A percentile compares a stretch with the other conserved stretches of the same genome.
phyloP scores from a whole-genome alignment of 2,888 invertebrate species.

The Andrena dorsata region DNA sequence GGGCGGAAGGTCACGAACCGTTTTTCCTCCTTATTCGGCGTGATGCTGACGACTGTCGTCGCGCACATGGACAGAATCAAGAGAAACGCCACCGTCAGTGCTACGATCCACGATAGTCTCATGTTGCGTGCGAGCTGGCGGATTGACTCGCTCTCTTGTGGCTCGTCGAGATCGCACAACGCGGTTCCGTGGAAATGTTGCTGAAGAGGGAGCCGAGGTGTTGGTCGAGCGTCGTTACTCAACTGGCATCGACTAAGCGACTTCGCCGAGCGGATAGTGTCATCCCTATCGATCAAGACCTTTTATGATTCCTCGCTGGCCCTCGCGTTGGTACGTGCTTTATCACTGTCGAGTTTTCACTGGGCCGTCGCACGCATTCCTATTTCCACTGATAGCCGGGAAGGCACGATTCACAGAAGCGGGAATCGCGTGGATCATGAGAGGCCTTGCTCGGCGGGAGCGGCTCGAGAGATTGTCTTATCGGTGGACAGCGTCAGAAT shows the following conservation, averaged over 20 bases:
- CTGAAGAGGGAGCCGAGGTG: neutral
- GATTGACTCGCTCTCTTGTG: neutral
- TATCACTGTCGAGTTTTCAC: constrained; percentile 19
- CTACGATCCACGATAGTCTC: constrained; percentile 63
- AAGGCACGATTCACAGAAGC: constrained; percentile 21
- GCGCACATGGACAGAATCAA: constrained; percentile 24
- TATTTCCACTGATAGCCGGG: neutral
- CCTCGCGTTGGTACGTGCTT: constrained; percentile 6
- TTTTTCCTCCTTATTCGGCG: constrained; percentile 47
- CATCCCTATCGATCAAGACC: constrained; percentile 8
- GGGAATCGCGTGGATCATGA: constrained; percentile 35
- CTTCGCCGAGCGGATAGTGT: neutral
- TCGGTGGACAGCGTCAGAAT: constrained; percentile 35
- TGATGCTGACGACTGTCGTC: constrained; percentile 37
- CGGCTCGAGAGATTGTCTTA: constrained; percentile 43
- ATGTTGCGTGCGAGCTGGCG: constrained; percentile 47
- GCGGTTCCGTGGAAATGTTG: neutral
- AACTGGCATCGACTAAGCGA: neutral
- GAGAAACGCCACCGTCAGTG: constrained; percentile 50
- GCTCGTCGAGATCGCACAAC: neutral
- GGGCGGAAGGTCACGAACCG: constrained; percentile 71
- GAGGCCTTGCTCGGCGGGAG: constrained; percentile 27
- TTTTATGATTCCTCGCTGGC: constrained; percentile 1
- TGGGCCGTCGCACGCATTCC: neutral
- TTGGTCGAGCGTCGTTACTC: constrained; percentile 1